Base-by-base conservation (phyloP, 2,797 vertebrate genomes). In the Sternarchorhynchus goeldii region DNA sequence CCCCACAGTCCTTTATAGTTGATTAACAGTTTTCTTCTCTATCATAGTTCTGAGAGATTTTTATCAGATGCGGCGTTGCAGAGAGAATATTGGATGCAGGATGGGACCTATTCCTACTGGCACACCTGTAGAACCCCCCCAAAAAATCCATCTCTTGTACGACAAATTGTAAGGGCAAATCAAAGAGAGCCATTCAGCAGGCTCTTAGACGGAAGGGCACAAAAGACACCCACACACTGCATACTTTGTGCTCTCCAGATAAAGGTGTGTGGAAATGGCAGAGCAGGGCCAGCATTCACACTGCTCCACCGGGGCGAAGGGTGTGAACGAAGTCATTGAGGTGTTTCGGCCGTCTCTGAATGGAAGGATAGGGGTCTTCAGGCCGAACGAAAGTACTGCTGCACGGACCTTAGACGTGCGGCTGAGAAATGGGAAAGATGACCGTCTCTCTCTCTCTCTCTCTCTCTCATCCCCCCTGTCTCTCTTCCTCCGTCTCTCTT, bases 251-350 rank as follows among this genome's bases (percentile, higher is more conserved):
- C 87, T 60, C 73, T 68, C 75, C 80, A 92, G 93, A 94, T 93
- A 93, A 93, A 92, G 91, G 90, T 91, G 89, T 89, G 88, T 66
- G 78, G 76, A 86, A 81, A 82, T 76, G 81, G 84, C 76, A 70
- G 77, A 81, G 72, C 62, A 29, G 25, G 83, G 69, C 90, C 87
- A 89, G 84, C 90, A 90, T 88, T 91, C 91, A 91, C 90, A 91
- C 65, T 88, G 90, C 88, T 89, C 86, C 88, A 82, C 76, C 87
- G 83, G 82, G 88, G 89, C 86, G 88, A 88, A 87, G 90, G 87
- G 90, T 89, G 91, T 92, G 91, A 92, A 92, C 91, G 89, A 88
- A 92, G 90, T 87, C 88, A 91, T 90, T 90, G 91, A 89, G 90
- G 89, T 90, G 78, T 79, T 77, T 84, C 79, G 79, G 73, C 76